A percentile compares a stretch with the other conserved stretches of the same genome.
Conservation (phyloP, 2,888 invertebrate species). For the Caenorhabditis wallacei region DNA sequence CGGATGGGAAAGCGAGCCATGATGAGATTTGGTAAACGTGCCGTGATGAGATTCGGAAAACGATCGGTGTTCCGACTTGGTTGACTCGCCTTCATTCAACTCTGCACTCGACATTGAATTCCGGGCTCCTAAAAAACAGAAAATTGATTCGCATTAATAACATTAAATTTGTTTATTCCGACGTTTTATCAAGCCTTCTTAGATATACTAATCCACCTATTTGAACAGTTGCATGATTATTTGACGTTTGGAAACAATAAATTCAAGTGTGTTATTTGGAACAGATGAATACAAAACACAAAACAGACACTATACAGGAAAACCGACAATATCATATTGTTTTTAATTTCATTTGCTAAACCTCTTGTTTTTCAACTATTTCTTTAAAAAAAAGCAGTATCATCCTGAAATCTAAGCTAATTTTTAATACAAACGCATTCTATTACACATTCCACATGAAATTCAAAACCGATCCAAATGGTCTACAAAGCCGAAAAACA, state of each 20-base stretch:
- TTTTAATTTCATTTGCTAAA: too few relatives aligned
- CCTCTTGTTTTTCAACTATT: too few relatives aligned
- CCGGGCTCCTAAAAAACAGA: constrained; percentile 29
- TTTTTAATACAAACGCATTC: too few relatives aligned
- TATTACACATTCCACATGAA: too few relatives aligned
- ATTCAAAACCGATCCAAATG: too few relatives aligned
- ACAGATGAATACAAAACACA: not conserved
- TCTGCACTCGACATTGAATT: constrained; percentile 46
- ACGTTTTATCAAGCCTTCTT: constrained; percentile 25
- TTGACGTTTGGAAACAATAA: constrained; percentile 57
- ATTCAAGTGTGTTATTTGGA: constrained; percentile 50
- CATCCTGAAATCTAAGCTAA: too few relatives aligned
- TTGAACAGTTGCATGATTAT: constrained; percentile 29
- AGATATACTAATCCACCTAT: constrained; percentile 11
- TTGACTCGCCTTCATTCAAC: constrained; percentile 26
- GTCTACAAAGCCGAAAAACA: too few relatives aligned
- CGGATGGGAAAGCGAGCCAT: constrained; percentile 70
- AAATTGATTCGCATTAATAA: not conserved
- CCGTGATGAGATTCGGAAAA: constrained; percentile 73
- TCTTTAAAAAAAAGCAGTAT: too few relatives aligned
- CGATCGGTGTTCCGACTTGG: constrained; percentile 70
- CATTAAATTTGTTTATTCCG: constrained; percentile 9
- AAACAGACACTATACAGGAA: not conserved
- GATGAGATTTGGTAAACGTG: constrained; percentile 74
- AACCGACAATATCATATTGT: too few relatives aligned